Evolutionary conservation across 1,140 invertebrate species (phyloP).

Genomic region (Dendrolimus punctatus): DNA sequence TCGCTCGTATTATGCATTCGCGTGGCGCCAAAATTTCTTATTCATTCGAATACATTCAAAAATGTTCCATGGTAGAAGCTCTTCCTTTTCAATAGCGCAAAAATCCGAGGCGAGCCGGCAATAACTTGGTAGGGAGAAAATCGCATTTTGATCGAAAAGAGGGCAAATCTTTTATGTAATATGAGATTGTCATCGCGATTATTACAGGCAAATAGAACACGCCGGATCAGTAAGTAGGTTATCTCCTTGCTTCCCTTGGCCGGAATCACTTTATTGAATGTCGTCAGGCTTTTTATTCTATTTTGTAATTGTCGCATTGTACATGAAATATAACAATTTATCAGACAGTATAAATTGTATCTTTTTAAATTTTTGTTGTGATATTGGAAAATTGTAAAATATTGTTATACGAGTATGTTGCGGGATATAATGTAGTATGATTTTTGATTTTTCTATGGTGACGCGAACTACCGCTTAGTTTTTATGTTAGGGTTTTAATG

Average conservation of each 20-base stretch:
- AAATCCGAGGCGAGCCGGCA: constrained; percentile 58
- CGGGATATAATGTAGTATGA: too few relatives aligned
- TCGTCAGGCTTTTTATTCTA: constrained; percentile 44
- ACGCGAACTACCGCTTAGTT: too few relatives aligned
- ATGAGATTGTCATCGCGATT: constrained; percentile 72
- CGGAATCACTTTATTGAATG: constrained; percentile 63
- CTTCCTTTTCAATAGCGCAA: constrained; percentile 60
- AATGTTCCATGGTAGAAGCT: constrained; percentile 52
- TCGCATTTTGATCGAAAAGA: constrained; percentile 68
- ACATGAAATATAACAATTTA: too few relatives aligned
- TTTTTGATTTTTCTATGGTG: too few relatives aligned
- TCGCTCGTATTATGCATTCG: constrained; percentile 40
- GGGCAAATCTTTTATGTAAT: constrained; percentile 72
- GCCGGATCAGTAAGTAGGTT: constrained; percentile 69
- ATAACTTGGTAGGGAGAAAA: constrained; percentile 65
- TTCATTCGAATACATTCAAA: constrained; percentile 66
- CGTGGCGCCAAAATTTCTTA: constrained; percentile 55
- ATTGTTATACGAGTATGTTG: too few relatives aligned
- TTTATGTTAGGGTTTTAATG: too few relatives aligned
- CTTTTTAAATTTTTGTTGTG: too few relatives aligned
- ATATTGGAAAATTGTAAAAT: too few relatives aligned
- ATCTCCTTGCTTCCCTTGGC: constrained; percentile 64
- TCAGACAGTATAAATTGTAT: too few relatives aligned
- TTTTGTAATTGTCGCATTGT: constrained; percentile 27
- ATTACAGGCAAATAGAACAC: constrained; percentile 72